These are phyloP conservation scores for Tinea trinotella DNA, from an alignment of 2,888 invertebrate genomes.

Conservation along the genomic window DNA sequence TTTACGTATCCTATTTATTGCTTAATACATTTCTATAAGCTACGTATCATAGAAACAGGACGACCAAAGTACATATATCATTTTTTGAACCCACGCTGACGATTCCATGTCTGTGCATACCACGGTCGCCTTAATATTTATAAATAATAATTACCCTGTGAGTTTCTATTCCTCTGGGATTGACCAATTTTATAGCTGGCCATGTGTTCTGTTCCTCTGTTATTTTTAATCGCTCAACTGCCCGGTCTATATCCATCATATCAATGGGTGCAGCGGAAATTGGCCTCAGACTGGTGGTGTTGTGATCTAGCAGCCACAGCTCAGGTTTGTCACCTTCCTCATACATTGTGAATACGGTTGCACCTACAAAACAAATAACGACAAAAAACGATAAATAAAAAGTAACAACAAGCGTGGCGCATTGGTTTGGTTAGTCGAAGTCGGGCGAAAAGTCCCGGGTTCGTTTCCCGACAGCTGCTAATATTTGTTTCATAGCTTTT, in stretches of 20 bases:
- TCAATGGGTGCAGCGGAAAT: constrained; percentile 31
- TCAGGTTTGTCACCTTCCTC: constrained; percentile 36
- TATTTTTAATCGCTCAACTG: too few relatives aligned
- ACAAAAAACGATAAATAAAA: constrained; percentile 29
- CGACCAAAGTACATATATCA: too few relatives aligned
- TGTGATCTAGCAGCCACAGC: constrained; percentile 32
- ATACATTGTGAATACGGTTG: constrained; percentile 44
- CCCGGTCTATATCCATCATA: constrained; percentile 23
- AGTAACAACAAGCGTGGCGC: constrained; percentile 30
- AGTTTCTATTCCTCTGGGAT: neutral
- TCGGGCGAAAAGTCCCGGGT: too few relatives aligned
- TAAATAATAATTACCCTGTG: neutral
- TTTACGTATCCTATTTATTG: too few relatives aligned
- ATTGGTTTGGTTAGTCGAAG: constrained; percentile 33
- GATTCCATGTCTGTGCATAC: constrained; percentile 6
- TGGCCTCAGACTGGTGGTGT: constrained; percentile 36
- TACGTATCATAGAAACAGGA: too few relatives aligned
- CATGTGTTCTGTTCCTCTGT: neutral
- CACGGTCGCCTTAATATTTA: constrained; percentile 23
- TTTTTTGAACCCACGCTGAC: too few relatives aligned
- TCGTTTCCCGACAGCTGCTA: too few relatives aligned
- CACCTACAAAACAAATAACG: constrained; percentile 40
- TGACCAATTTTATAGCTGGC: neutral
- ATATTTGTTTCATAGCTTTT: too few relatives aligned
- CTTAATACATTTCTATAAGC: too few relatives aligned